A percentile compares a stretch with the other conserved stretches of the same genome.
phyloP scores from a whole-genome alignment of 2,888 invertebrate species.

The Ectemnius cavifrons region DNA sequence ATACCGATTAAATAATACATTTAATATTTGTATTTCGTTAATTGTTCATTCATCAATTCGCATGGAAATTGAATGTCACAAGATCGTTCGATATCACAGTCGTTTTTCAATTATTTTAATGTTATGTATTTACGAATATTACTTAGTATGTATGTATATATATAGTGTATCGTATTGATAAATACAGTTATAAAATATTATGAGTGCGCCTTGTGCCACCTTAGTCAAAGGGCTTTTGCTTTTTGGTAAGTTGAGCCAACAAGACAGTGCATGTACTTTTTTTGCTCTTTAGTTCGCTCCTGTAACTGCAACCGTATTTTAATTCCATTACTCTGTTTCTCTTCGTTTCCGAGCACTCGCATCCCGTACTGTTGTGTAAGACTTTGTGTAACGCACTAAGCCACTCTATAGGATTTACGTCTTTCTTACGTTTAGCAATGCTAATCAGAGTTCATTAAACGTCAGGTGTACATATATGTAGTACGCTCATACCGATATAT shows the following conservation, averaged over 20 bases:
- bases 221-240: slow-evolving; percentile 58
- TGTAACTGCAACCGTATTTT: slow-evolving; percentile 77
- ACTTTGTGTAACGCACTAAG: slow-evolving; percentile 52
- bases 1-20: slow-evolving; percentile 71
- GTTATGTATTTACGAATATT: slow-evolving; percentile 75
- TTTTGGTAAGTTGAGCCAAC: slow-evolving; percentile 42
- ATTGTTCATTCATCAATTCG: slow-evolving; percentile 70
- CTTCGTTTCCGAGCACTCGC: slow-evolving; percentile 51
- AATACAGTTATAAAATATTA: slow-evolving; percentile 77
- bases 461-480: slow-evolving; percentile 49
- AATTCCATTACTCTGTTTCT: slow-evolving; percentile 38
- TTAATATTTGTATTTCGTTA: slow-evolving; percentile 69
- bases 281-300: slow-evolving; percentile 54
- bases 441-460: slow-evolving; percentile 42
- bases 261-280: slow-evolving; percentile 31
- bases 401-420: slow-evolving; percentile 63
- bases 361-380: slow-evolving; percentile 52
- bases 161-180: slow-evolving; percentile 74
- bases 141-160: slow-evolving; percentile 72
- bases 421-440: slow-evolving; percentile 65
- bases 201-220: slow-evolving; percentile 70
- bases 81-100: slow-evolving; percentile 78
- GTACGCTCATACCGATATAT: slow-evolving; percentile 37
- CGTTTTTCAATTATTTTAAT: slow-evolving; percentile 74
- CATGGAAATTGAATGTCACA: slow-evolving; percentile 77